Evolutionary conservation across 2,888 invertebrate species (phyloP).

Genomic region (Diplazon laetatorius): DNA sequence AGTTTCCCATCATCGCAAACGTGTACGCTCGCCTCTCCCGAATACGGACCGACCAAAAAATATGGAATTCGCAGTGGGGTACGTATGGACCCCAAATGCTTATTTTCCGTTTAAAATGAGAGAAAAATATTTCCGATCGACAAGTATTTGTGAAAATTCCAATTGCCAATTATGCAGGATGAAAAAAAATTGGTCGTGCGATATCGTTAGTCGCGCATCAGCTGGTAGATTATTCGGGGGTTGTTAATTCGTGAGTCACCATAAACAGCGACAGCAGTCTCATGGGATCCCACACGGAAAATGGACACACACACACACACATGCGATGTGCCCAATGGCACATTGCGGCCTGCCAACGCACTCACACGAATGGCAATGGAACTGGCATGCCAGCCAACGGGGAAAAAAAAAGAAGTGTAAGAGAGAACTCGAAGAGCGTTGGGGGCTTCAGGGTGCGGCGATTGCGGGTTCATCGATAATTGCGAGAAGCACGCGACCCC

Average conservation of each 20-base stretch:
- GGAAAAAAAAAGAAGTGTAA: constrained; percentile 56
- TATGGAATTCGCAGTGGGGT: too few relatives aligned
- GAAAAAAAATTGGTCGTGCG: constrained; percentile 10
- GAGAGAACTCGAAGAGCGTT: constrained; percentile 32
- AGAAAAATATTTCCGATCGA: neutral
- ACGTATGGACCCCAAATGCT: too few relatives aligned
- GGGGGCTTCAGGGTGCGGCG: constrained; percentile 54
- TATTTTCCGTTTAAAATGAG: too few relatives aligned
- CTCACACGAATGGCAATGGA: constrained; percentile 41
- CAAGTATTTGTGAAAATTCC: neutral
- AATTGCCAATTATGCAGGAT: too few relatives aligned
- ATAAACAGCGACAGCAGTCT: constrained; percentile 17
- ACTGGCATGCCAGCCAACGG: constrained; percentile 10
- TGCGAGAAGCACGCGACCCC: constrained; percentile 64
- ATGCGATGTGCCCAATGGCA: constrained; percentile 57
- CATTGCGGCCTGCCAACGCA: constrained; percentile 15
- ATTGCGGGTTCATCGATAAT: constrained; percentile 66
- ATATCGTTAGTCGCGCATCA: constrained; percentile 23
- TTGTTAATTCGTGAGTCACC: constrained; percentile 53
- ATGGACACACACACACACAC: too few relatives aligned
- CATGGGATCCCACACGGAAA: constrained; percentile 31
- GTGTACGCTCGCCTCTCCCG: too few relatives aligned
- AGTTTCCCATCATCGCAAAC: too few relatives aligned
- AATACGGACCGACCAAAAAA: too few relatives aligned
- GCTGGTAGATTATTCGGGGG: constrained; percentile 14